A percentile compares a stretch with the other conserved stretches of the same genome.
These are phyloP conservation scores for Scaptomyza pallida DNA, from an alignment of 1,140 invertebrate species.

Conservation along the genomic window DNA sequence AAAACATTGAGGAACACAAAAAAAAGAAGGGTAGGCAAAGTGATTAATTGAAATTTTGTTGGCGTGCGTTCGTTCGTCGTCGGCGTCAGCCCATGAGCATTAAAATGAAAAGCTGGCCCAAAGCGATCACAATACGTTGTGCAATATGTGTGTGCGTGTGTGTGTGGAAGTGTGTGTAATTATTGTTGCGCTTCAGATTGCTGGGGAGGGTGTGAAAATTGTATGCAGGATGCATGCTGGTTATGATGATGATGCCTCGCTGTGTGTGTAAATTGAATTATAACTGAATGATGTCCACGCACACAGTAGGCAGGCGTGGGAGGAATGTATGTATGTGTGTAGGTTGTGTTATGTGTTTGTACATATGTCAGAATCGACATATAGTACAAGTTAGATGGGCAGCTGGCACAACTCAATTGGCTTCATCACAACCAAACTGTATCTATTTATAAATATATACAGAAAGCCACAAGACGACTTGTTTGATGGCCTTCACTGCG, in stretches of 20 bases:
- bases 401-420: constrained; percentile 12
- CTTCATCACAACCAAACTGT: not conserved
- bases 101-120: constrained; percentile 42
- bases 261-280: constrained; percentile 57
- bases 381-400: constrained; percentile 11
- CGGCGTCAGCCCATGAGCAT: constrained; percentile 55
- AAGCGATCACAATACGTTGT: constrained; percentile 30
- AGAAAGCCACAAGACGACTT: not conserved
- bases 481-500: too few species aligned
- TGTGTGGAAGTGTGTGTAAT: constrained; percentile 20
- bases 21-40: constrained; percentile 11
- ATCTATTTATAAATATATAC: constrained; percentile 24
- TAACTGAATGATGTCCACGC: constrained; percentile 67
- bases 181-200: constrained; percentile 10
- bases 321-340: not conserved
- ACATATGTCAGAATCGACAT: not conserved
- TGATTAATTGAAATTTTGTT: constrained; percentile 67
- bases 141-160: not conserved
- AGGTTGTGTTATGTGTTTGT: too few species aligned
- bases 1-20: constrained; percentile 3
- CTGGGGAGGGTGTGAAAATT: constrained; percentile 2
- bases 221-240: constrained; percentile 5
- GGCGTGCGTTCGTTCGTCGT: constrained; percentile 61
- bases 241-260: constrained; percentile 22
- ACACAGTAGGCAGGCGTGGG: too few species aligned